Percentiles rank a stretch among this genome's conserved stretches.
Conservation (phyloP, 2,797 vertebrate genomes). For the Parauchenoglanis ngamensis region DNA sequence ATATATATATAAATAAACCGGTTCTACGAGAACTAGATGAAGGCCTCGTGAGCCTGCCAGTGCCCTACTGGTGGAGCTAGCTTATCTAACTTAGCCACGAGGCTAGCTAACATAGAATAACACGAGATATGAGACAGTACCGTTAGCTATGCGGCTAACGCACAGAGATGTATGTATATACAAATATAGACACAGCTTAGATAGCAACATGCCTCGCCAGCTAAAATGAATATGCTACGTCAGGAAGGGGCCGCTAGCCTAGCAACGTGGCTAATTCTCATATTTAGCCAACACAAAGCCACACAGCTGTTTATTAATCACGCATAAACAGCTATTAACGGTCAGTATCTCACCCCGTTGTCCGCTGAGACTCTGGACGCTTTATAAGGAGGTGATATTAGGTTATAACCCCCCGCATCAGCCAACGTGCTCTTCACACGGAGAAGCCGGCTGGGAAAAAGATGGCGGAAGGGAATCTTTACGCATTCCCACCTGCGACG, state of each 20-base stretch:
- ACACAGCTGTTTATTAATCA: not conserved
- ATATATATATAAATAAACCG: not conserved
- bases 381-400: not conserved
- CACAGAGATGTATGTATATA: not conserved
- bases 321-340: not conserved
- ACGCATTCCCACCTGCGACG: not conserved
- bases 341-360: constrained; percentile 6
- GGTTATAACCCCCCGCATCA: not conserved
- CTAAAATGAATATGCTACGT: not conserved
- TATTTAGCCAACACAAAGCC: not conserved
- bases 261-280: not conserved
- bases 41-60: constrained; percentile 9
- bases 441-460: constrained; percentile 15
- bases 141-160: not conserved
- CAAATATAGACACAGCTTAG: not conserved
- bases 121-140: not conserved
- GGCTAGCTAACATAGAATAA: not conserved
- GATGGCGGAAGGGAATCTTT: not conserved
- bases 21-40: not conserved
- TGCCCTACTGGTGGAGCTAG: not conserved
- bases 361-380: not conserved
- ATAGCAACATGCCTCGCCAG: not conserved
- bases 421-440: constrained; percentile 24
- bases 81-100: not conserved
- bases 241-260: not conserved